Conservation (phyloP, 2,797 vertebrate genomes). For the Hyperoplus lanceolatus region DNA sequence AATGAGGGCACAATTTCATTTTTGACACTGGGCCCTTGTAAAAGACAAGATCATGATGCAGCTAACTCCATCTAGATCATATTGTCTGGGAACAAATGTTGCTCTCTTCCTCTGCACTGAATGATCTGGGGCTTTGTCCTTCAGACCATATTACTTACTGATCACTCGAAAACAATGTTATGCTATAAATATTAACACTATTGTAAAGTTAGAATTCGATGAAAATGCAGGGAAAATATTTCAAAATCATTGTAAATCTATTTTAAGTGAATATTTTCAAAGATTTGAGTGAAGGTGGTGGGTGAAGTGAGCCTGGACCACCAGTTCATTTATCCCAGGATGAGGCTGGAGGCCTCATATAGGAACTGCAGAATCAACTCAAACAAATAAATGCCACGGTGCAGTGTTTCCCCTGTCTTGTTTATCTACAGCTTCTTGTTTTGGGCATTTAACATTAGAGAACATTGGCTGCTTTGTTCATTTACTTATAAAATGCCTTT, state of each 20-base stretch:
- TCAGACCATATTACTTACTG: slow-evolving; percentile 20
- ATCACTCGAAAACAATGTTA: no score
- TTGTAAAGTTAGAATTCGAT: no score
- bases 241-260: no score
- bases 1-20: slow-evolving; percentile 32
- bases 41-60: slow-evolving; percentile 25
- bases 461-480: neutral
- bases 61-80: slow-evolving; percentile 22
- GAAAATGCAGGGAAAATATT: no score
- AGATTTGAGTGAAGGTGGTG: no score
- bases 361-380: neutral
- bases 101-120: slow-evolving; percentile 18
- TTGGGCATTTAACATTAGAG: neutral
- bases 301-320: neutral
- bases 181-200: no score
- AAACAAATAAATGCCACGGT: neutral
- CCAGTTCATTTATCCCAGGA: neutral
- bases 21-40: slow-evolving; percentile 5
- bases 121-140: slow-evolving; percentile 38
- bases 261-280: no score
- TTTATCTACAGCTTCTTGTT: no score
- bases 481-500: neutral
- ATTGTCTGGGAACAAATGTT: slow-evolving; percentile 34
- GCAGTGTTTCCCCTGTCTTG: neutral
- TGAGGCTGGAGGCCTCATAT: neutral